These are phyloP conservation scores for Danionella dracula DNA, from an alignment of 2,797 vertebrate genomes.

Conservation along the genomic window DNA sequence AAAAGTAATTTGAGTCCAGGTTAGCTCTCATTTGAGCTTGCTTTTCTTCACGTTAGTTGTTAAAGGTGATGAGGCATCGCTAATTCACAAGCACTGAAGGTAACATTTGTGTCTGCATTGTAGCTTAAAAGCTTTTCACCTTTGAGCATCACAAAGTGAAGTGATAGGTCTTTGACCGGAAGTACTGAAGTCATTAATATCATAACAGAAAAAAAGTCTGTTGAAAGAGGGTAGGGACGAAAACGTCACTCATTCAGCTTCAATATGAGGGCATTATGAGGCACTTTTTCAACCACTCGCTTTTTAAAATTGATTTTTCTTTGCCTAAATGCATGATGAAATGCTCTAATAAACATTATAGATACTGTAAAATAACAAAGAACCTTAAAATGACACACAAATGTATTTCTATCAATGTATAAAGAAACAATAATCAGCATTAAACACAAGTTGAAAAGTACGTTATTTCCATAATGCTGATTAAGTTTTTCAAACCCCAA, in stretches of 20 bases:
- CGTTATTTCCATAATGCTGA: too few species aligned
- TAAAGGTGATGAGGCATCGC: slow-evolving; percentile 38
- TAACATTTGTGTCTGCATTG: slow-evolving; percentile 33
- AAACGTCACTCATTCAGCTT: slow-evolving; percentile 29
- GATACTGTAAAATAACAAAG: too few species aligned
- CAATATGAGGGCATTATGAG: too few species aligned
- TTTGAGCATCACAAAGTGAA: slow-evolving; percentile 31
- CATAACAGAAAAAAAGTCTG: slow-evolving; percentile 38
- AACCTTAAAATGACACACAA: too few species aligned
- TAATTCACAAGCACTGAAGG: slow-evolving; percentile 19
- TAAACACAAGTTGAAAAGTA: too few species aligned
- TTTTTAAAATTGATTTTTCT: too few species aligned
- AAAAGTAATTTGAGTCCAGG: background rate
- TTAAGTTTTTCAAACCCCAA: too few species aligned
- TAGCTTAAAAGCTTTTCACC: slow-evolving; percentile 41
- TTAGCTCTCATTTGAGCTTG: background rate
- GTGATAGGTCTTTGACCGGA: slow-evolving; percentile 27
- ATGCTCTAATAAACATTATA: too few species aligned
- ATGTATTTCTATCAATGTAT: too few species aligned
- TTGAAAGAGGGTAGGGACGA: background rate
- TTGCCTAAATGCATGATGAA: too few species aligned
- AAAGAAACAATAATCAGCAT: too few species aligned
- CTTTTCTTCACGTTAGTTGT: background rate
- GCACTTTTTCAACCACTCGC: too few species aligned
- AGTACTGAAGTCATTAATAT: slow-evolving; percentile 32